Evolutionary conservation across 2,797 vertebrate species (phyloP).

Genomic region (Kryptolebias ocellatus): DNA sequence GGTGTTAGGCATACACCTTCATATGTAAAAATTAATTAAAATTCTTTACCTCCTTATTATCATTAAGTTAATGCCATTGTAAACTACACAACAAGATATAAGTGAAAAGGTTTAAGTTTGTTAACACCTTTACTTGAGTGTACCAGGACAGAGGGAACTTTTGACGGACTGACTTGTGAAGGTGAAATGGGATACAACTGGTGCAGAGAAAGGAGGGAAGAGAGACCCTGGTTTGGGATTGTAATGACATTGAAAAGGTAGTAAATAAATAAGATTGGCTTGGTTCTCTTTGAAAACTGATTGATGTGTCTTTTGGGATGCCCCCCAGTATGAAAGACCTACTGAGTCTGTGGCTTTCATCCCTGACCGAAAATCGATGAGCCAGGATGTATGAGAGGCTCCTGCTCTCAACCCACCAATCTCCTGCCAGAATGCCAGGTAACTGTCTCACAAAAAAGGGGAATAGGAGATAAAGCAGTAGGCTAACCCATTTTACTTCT

Average conservation of each 20-base stretch:
- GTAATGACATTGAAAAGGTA: slow-evolving; percentile 77
- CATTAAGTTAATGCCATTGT: background rate
- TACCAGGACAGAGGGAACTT: slow-evolving; percentile 56
- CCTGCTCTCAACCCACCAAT: slow-evolving; percentile 66
- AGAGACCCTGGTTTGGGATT: slow-evolving; percentile 64
- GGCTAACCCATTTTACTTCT: slow-evolving; percentile 5
- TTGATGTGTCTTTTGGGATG: slow-evolving; percentile 83
- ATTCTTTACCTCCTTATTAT: background rate
- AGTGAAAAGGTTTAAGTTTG: background rate
- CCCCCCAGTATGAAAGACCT: slow-evolving; percentile 74
- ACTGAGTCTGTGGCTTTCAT: slow-evolving; percentile 81
- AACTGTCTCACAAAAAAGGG: slow-evolving; percentile 59
- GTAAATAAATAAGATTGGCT: slow-evolving; percentile 81
- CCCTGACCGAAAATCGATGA: slow-evolving; percentile 79
- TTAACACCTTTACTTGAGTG: background rate
- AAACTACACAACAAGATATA: background rate
- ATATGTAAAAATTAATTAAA: background rate
- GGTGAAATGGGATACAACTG: slow-evolving; percentile 63
- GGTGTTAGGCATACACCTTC: too few relatives aligned
- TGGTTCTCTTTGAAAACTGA: slow-evolving; percentile 78
- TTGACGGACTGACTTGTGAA: slow-evolving; percentile 75
- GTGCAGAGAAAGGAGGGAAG: slow-evolving; percentile 39
- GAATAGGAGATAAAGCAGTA: slow-evolving; percentile 37
- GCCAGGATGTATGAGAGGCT: slow-evolving; percentile 75
- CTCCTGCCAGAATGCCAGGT: slow-evolving; percentile 67